These are phyloP conservation scores for Lordiphosa stackelbergi DNA, from an alignment of 1,140 invertebrate species.

Conservation along the genomic window DNA sequence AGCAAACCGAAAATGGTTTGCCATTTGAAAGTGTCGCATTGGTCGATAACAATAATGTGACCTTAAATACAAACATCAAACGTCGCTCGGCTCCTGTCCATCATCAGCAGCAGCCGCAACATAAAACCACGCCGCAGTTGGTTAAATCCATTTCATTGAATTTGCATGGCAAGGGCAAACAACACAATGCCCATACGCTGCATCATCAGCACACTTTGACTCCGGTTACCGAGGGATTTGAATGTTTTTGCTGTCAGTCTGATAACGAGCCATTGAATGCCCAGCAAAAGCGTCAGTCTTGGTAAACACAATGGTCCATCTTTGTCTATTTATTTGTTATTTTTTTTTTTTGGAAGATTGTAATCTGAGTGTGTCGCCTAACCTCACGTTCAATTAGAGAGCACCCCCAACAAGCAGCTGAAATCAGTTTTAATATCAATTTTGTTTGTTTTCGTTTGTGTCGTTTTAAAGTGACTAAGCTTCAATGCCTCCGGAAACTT, in stretches of 20 bases:
- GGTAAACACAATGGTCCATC: constrained; percentile 19
- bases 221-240: constrained; percentile 34
- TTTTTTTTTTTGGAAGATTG: too few relatives aligned
- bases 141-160: constrained; percentile 55
- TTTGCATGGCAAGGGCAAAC: constrained; percentile 13
- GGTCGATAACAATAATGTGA: constrained; percentile 30
- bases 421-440: too few relatives aligned
- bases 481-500: too few relatives aligned
- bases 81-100: constrained; percentile 34
- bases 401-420: too few relatives aligned
- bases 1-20: constrained; percentile 46
- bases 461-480: too few relatives aligned
- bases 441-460: too few relatives aligned
- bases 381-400: too few relatives aligned
- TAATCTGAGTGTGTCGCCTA: too few relatives aligned
- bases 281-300: constrained; percentile 13
- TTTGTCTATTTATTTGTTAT: too few relatives aligned
- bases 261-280: constrained; percentile 9
- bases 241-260: constrained; percentile 57
- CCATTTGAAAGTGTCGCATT: constrained; percentile 35
- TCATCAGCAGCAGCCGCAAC: constrained; percentile 9
- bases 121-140: constrained; percentile 25
- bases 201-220: constrained; percentile 26
- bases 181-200: constrained; percentile 2
- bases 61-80: constrained; percentile 42